A percentile compares a stretch with the other conserved stretches of the same genome.
These are phyloP conservation scores for Bubo bubo DNA, from an alignment of 2,113 vertebrate genomes.

Conservation along the genomic window DNA sequence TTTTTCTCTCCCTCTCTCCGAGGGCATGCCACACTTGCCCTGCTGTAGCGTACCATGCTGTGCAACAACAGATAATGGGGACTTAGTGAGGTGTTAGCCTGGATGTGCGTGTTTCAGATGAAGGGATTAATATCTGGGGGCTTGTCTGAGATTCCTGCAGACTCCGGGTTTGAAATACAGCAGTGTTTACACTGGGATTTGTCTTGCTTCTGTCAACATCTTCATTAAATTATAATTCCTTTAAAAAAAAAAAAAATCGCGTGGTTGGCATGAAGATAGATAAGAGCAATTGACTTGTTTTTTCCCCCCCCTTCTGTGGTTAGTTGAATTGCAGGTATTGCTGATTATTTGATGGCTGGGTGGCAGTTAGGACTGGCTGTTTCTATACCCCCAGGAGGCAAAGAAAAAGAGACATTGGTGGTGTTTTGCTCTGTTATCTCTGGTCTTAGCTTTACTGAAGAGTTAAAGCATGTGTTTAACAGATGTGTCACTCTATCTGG, in stretches of 20 bases:
- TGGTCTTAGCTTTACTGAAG: background rate
- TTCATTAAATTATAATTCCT: background rate
- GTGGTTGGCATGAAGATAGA: background rate
- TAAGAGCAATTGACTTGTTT: background rate
- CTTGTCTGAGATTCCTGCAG: background rate
- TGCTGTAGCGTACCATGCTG: background rate
- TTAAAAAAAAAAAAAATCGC: background rate
- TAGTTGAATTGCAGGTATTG: background rate
- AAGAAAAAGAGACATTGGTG: background rate
- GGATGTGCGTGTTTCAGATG: background rate
- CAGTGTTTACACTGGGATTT: background rate
- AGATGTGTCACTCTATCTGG: background rate
- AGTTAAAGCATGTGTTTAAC: background rate
- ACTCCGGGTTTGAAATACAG: background rate
- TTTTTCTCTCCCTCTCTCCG: background rate
- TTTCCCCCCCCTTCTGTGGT: background rate
- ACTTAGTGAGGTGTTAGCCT: background rate
- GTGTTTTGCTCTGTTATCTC: background rate
- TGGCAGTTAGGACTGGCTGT: background rate
- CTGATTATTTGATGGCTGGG: background rate
- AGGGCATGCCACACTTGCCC: background rate
- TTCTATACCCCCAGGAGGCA: background rate
- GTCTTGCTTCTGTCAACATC: background rate
- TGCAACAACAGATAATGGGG: background rate
- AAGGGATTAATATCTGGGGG: conserved; percentile 5